These are phyloP conservation scores for Macrotis lagotis DNA, from an alignment of 2,113 vertebrate species.

Conservation along the genomic window DNA sequence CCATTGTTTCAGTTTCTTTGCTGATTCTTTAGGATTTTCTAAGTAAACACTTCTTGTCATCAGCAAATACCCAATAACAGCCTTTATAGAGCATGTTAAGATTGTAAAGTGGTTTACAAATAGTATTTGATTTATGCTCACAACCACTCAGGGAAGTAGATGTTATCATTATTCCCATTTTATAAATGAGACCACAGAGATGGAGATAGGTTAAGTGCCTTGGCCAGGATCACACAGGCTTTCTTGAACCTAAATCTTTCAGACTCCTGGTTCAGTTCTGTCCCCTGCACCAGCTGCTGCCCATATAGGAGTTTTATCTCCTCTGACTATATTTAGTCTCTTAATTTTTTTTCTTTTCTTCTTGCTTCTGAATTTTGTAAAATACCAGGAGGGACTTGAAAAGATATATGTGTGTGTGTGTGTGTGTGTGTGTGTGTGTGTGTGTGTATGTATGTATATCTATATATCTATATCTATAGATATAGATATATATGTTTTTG, in stretches of 20 bases:
- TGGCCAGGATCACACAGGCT: not conserved
- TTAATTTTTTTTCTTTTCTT: not conserved
- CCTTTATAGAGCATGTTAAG: not conserved
- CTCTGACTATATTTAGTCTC: not conserved
- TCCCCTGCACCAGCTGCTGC: not conserved
- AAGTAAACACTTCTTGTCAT: not conserved
- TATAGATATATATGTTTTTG: no score
- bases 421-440: no score
- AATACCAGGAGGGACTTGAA: no score
- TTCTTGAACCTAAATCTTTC: not conserved
- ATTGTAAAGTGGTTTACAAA: not conserved
- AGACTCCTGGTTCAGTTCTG: not conserved
- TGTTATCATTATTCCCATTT: not conserved
- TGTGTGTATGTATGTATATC: no score
- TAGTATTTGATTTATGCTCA: not conserved
- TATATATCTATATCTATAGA: no score
- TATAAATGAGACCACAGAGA: not conserved
- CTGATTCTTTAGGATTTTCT: not conserved
- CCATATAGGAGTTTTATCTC: not conserved
- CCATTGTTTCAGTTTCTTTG: not conserved
- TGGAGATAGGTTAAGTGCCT: not conserved
- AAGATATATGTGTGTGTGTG: no score
- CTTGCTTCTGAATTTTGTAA: not conserved
- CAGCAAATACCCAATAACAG: not conserved
- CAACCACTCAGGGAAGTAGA: not conserved